phyloP scores from a whole-genome alignment of 2,888 invertebrate genomes.

The Agriotes lineatus region DNA sequence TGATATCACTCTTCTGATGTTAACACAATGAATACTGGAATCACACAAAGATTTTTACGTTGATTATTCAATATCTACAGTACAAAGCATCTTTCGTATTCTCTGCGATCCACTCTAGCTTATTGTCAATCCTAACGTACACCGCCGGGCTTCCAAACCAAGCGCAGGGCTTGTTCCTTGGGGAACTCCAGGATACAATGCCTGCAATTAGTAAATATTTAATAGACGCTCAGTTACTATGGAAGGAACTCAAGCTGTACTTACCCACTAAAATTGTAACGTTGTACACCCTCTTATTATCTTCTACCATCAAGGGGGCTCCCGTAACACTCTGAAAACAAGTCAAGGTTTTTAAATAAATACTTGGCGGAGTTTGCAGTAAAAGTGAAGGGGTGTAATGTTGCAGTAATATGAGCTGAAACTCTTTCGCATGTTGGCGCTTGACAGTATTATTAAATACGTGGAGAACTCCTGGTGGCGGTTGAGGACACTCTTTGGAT shows the following conservation, averaged over 20 bases:
- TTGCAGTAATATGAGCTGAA: too few species aligned
- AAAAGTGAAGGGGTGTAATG: too few species aligned
- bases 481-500: too few species aligned
- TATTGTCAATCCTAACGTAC: slow-evolving; percentile 69
- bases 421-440: too few species aligned
- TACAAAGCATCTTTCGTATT: slow-evolving; percentile 61
- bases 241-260: not conserved
- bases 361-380: not conserved
- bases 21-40: not conserved
- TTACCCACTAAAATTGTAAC: slow-evolving; percentile 41
- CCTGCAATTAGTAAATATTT: slow-evolving; percentile 63
- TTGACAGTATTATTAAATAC: too few species aligned
- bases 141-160: slow-evolving; percentile 62
- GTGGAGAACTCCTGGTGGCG: too few species aligned
- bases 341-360: not conserved
- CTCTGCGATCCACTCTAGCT: slow-evolving; percentile 67
- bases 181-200: slow-evolving; percentile 74
- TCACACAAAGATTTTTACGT: not conserved
- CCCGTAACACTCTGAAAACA: slow-evolving; percentile 27
- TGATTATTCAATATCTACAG: slow-evolving; percentile 55
- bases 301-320: slow-evolving; percentile 33
- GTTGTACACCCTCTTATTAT: slow-evolving; percentile 28
- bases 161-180: slow-evolving; percentile 69
- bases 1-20: too few species aligned
- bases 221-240: not conserved